A percentile compares a stretch with the other conserved stretches of the same genome.
These are phyloP conservation scores for Chiloscyllium plagiosum DNA, from an alignment of 2,113 vertebrate genomes.

Conservation along the genomic window DNA sequence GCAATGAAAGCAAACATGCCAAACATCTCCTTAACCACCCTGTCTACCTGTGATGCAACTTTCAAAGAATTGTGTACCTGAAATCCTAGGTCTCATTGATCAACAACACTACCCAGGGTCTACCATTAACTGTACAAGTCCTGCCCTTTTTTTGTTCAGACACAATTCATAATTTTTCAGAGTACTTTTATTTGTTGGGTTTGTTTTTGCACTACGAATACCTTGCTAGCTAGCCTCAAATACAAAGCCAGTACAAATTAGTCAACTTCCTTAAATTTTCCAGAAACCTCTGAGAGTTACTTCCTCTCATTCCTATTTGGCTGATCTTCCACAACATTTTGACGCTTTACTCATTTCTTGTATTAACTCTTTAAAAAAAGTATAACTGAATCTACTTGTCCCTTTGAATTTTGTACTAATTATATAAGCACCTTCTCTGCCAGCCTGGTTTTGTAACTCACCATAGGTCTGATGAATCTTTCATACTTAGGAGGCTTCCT, in stretches of 20 bases:
- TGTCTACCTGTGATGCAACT: too few species aligned
- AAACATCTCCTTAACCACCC: too few species aligned
- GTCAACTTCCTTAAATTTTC: not conserved
- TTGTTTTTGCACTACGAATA: not conserved
- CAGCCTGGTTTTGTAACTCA: slow-evolving; percentile 48
- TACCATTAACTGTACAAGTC: too few species aligned
- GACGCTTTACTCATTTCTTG: not conserved
- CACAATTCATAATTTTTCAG: not conserved
- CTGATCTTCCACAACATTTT: not conserved
- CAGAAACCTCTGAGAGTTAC: not conserved
- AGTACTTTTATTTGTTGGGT: not conserved
- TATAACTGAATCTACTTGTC: not conserved
- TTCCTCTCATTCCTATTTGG: not conserved
- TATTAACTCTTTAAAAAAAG: not conserved
- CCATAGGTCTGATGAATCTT: slow-evolving; percentile 96
- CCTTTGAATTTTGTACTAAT: not conserved
- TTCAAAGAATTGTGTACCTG: too few species aligned
- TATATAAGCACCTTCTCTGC: not conserved
- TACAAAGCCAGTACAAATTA: not conserved
- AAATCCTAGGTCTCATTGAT: too few species aligned
- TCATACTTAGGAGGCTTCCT: slow-evolving; percentile 96
- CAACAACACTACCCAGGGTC: too few species aligned
- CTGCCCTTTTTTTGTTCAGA: too few species aligned
- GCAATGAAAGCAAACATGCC: too few species aligned
- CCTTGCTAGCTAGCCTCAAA: not conserved